Conservation (phyloP, 2,888 invertebrate species). For the Allygus modestus region DNA sequence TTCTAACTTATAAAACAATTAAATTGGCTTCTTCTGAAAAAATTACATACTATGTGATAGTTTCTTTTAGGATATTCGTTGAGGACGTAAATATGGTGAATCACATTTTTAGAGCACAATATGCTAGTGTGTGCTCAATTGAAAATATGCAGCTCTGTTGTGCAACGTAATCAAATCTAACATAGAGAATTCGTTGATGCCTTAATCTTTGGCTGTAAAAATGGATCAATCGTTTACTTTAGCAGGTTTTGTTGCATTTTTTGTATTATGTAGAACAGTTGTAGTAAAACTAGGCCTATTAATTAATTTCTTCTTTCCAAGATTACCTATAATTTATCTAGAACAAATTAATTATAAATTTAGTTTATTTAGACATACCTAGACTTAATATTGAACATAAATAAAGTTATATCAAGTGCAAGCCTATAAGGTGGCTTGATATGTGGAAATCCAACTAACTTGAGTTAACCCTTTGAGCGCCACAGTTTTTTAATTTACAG, state of each 20-base stretch:
- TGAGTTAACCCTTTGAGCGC: no score
- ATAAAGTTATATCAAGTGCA: no score
- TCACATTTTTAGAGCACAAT: neutral
- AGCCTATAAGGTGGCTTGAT: no score
- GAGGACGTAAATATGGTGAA: constrained; percentile 11
- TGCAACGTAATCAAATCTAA: constrained; percentile 24
- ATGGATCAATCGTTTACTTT: neutral
- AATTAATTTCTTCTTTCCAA: no score
- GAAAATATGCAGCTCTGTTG: neutral
- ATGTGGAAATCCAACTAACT: no score
- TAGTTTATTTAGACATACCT: no score
- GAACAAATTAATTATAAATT: no score
- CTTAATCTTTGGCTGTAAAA: neutral
- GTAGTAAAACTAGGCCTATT: no score
- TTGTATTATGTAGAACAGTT: no score
- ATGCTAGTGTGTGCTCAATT: constrained; percentile 1
- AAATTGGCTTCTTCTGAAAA: neutral
- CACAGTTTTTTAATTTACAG: no score
- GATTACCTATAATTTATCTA: no score
- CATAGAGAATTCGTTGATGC: neutral
- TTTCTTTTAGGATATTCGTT: neutral
- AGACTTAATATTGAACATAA: no score
- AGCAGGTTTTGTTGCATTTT: neutral
- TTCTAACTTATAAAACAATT: neutral
- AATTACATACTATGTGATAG: constrained; percentile 46